A percentile compares a stretch with the other conserved stretches of the same genome.
These are phyloP conservation scores for Pedionomus torquatus DNA, from an alignment of 2,113 vertebrate species.

Conservation along the genomic window DNA sequence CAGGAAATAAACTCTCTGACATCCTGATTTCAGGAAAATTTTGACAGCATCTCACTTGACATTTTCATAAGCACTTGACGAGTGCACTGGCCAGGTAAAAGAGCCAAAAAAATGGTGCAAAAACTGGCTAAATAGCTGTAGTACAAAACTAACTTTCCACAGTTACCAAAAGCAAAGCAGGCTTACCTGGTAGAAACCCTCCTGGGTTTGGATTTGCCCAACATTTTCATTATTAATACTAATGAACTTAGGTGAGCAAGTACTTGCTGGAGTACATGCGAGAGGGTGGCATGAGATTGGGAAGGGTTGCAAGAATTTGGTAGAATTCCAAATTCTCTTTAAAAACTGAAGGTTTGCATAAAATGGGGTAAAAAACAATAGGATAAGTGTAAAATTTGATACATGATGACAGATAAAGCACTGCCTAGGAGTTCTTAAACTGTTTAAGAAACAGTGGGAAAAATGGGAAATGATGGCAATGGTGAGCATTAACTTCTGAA, in stretches of 20 bases:
- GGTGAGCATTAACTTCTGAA: background rate
- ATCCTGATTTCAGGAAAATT: background rate
- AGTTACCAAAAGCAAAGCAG: background rate
- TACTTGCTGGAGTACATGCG: background rate
- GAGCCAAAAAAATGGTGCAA: background rate
- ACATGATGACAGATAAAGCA: background rate
- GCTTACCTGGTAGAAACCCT: background rate
- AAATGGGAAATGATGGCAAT: background rate
- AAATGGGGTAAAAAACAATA: background rate
- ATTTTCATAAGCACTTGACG: fast-evolving
- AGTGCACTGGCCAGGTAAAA: background rate
- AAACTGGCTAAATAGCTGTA: background rate
- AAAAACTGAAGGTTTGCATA: background rate
- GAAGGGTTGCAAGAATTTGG: background rate
- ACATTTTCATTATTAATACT: background rate
- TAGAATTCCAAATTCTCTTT: background rate
- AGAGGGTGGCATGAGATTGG: background rate
- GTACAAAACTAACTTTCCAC: background rate
- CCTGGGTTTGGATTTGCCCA: background rate
- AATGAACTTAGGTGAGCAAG: background rate
- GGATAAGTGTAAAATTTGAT: background rate
- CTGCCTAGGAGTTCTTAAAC: background rate
- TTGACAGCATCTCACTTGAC: background rate
- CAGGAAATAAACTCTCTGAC: background rate
- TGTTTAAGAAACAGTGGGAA: background rate